Evolutionary conservation across 2,797 vertebrate species (phyloP).

Genomic region (Brotula barbata): DNA sequence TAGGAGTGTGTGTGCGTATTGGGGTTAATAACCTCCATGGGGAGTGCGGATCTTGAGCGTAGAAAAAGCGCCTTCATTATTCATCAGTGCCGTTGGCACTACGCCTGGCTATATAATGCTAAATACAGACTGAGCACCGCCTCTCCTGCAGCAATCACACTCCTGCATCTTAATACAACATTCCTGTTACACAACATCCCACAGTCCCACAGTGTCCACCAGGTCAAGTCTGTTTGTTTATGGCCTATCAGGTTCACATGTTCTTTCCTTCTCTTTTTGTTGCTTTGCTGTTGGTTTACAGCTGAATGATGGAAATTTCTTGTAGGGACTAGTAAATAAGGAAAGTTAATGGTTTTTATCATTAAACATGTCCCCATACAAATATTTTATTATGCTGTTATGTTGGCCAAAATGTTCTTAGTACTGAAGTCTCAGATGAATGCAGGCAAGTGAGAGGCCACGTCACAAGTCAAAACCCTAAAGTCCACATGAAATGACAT

Average conservation of each 20-base stretch:
- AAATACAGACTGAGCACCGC: background rate
- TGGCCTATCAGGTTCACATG: constrained; percentile 2
- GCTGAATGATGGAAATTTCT: no score
- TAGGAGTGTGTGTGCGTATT: constrained; percentile 15
- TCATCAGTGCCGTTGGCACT: constrained; percentile 18
- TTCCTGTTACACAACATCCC: constrained; percentile 11
- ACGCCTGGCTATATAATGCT: background rate
- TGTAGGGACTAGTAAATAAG: no score
- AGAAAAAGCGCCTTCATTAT: constrained; percentile 42
- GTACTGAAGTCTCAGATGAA: no score
- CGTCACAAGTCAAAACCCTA: no score
- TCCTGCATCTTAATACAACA: constrained; percentile 32
- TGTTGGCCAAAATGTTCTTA: no score
- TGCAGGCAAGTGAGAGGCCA: no score
- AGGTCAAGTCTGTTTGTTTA: background rate
- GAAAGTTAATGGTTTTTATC: no score
- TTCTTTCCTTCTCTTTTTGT: no score
- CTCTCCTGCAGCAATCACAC: constrained; percentile 13
- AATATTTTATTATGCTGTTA: no score
- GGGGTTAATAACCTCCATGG: constrained; percentile 30
- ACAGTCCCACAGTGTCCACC: constrained; percentile 13
- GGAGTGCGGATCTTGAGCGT: constrained; percentile 25
- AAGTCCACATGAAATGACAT: no score
- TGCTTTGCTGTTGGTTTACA: no score
- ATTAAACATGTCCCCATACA: no score